Evolutionary conservation across 2,888 invertebrate species (phyloP), one percentile per base, ranked within the genome.

Genomic region (Pantelozetes paolii): DNA sequence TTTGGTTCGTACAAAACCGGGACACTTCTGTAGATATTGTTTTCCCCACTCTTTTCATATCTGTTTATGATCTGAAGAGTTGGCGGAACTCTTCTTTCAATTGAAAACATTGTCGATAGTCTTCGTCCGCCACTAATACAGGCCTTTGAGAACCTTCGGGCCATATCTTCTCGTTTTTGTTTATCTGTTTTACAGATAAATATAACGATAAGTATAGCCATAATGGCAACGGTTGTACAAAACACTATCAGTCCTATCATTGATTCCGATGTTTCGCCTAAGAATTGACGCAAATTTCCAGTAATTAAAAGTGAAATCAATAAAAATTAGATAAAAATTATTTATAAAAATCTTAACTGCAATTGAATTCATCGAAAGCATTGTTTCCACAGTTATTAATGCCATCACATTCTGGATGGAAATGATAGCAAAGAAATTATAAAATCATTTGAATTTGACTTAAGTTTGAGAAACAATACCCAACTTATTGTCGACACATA

Each of bases 341-440:
- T 6, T n/a, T 62, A 11, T 30, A 42, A 40, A 5, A 59, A 1
- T 45, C 15, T 73, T 28, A n/a, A 73, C 73, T 64, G 32, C 74
- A 74, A 15, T 71, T 54, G 20, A 50, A 28, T 62, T 74, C 74
- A 36, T 74, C 74, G 13, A n/a, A n/a, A n/a, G 18, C 30, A 45
- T 70, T 30, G 26, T 74, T 74, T 1, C 40, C 28, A 28, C 74
- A 74, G 26, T 74, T 74, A 32, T 74, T 70, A 18, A 71, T 74
- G 13, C 74, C 74, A 71, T 74, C 74, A n/a, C 74, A 74, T 74
- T 74, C 74, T 74, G 57, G 11, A 32, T 54, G 23, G 36, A 1
- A 45, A 20, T 20, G 9, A 54, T 20, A 20, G 11, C 8, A 26
- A 20, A 54, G 26, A 54, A 54, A 54, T n/a, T 54, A 15, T 23